Percentiles rank a stretch among this genome's conserved stretches.
Conservation (phyloP, 2,113 vertebrate species). For the Gracilinanus agilis region DNA sequence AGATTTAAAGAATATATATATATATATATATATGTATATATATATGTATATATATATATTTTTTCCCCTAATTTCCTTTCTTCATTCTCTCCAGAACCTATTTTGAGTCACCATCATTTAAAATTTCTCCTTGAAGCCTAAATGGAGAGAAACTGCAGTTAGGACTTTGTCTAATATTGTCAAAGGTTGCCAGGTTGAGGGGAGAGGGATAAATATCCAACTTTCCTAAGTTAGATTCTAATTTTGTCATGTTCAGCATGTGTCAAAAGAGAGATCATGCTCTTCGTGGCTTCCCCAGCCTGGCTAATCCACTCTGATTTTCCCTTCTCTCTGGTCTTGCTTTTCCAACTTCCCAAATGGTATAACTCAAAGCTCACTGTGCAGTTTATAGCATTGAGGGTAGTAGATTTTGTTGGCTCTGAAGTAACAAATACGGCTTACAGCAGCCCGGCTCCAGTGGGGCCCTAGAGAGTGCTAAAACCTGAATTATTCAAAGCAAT, state of each 20-base stretch:
- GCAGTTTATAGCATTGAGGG: slow-evolving; percentile 60
- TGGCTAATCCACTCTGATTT: slow-evolving; percentile 8
- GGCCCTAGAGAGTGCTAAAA: slow-evolving; percentile 82
- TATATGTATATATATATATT: slow-evolving; percentile 27
- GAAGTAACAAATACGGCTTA: slow-evolving; percentile 76
- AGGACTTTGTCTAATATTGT: slow-evolving; percentile 66
- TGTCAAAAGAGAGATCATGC: slow-evolving; percentile 2
- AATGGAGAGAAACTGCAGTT: slow-evolving; percentile 77
- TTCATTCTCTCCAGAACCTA: slow-evolving; percentile 80
- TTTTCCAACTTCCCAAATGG: slow-evolving; percentile 57
- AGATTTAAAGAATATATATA: slow-evolving; percentile 77
- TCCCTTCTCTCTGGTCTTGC: slow-evolving; percentile 22
- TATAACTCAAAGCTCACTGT: slow-evolving; percentile 54
- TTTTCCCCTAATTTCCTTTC: slow-evolving; percentile 78
- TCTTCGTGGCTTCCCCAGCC: slow-evolving; percentile 30
- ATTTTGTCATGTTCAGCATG: slow-evolving; percentile 15
- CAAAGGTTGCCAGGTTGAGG: slow-evolving; percentile 13
- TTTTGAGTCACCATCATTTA: slow-evolving; percentile 81
- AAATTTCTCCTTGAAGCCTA: slow-evolving; percentile 79
- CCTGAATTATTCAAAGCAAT: slow-evolving; percentile 85
- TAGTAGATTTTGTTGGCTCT: slow-evolving; percentile 68
- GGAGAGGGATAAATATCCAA: neutral
- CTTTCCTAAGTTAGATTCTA: slow-evolving; percentile 50
- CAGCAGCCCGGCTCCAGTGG: slow-evolving; percentile 74
- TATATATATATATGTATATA: slow-evolving; percentile 49